Base-by-base conservation (phyloP, 23 tunicate genomes). In the Oikopleura vanhoeffeni region DNA sequence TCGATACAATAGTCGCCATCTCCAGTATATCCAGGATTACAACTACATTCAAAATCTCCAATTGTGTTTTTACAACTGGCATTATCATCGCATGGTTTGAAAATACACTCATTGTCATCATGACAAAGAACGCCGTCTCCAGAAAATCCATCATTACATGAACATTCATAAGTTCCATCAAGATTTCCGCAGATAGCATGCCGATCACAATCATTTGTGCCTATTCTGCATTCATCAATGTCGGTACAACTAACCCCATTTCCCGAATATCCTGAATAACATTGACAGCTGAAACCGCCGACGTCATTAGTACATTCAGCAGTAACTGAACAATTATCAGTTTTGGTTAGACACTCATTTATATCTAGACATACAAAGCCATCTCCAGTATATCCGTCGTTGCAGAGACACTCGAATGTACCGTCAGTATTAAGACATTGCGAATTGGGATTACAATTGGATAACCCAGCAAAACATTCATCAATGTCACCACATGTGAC, bases 321-420 rank as follows among this genome's bases (percentile, higher is more conserved):
- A 58, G 83, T 83, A 35, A 41, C 40, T 67, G 71, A 40, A 35
- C 88, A 86, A 33, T 32, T 40, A 34, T 38, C 40, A 41, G 41
- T 67, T 0, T 49, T 84, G 28, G 18, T 40, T 1, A 41, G 28
- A 76, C 87, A 86, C 57, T 86, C 87, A 41, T 86, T 49, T 0
- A 76, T 18, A 38, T 86, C 87, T 41, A 2, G 36, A 39, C 87
- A 86, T 38, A 2, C 38, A 71, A 71, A 49, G 32, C 89, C 89
- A 42, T 87, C 76, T 67, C 89, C 89, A 67, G 30, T 40, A 39
- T 64, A 87, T 0, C 89, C 89, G 3, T 84, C 76, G 41, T 39
- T 40, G 49, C 89, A 87, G 38, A 39, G 35, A 42, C 86, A 87
- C 0, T 83, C 67, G 32, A 67, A 84, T 3, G 83, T 49, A 28